These are phyloP conservation scores for Synergus itoensis DNA, from an alignment of 2,888 invertebrate genomes.

Conservation along the genomic window DNA sequence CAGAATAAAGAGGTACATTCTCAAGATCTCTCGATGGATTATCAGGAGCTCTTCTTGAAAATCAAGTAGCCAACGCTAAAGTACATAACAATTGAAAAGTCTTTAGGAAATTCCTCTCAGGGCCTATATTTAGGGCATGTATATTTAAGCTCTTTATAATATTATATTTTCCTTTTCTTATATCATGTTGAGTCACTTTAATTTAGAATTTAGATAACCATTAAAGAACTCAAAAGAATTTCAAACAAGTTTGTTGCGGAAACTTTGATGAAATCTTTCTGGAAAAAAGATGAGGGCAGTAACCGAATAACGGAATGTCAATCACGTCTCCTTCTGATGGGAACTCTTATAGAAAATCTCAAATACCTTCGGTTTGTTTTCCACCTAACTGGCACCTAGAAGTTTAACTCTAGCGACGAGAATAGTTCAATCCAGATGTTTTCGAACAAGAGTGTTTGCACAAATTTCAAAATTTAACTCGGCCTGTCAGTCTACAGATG, in stretches of 20 bases:
- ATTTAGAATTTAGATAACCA: background rate
- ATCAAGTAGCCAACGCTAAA: background rate
- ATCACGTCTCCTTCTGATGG: slow-evolving; percentile 4
- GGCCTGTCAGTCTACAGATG: slow-evolving; percentile 26
- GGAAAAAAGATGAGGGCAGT: background rate
- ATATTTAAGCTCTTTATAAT: background rate
- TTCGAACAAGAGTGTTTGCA: slow-evolving; percentile 37
- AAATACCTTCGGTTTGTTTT: slow-evolving; percentile 18
- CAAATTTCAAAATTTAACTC: slow-evolving; percentile 27
- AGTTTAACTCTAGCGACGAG: slow-evolving; percentile 13
- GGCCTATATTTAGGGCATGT: too few species aligned
- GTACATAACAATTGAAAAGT: background rate
- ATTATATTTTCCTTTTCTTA: background rate
- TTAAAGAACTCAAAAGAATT: too few species aligned
- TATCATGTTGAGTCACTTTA: background rate
- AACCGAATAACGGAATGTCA: slow-evolving; percentile 23
- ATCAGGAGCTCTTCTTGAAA: background rate
- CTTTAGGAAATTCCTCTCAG: background rate
- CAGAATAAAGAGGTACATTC: background rate
- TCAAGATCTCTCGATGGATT: background rate
- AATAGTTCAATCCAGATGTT: slow-evolving; percentile 38
- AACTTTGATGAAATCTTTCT: background rate
- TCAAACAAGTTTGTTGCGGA: background rate
- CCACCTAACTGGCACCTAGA: slow-evolving; percentile 1
- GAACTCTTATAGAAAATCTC: slow-evolving; percentile 26